Base-by-base conservation (phyloP, 2,888 invertebrate species). In the Belgica antarctica region DNA sequence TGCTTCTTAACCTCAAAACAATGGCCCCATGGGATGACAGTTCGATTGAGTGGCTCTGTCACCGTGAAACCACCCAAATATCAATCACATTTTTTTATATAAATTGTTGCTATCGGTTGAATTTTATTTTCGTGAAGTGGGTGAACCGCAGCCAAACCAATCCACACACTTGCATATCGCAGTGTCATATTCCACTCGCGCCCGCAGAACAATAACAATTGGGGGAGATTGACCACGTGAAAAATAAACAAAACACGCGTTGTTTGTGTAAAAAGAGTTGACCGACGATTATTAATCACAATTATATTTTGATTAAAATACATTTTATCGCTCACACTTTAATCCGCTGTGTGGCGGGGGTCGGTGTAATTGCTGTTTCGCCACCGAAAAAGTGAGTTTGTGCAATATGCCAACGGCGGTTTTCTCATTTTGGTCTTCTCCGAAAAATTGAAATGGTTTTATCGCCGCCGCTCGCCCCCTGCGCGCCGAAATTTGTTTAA, bases 221-320 rank as follows among this genome's bases (percentile, higher is more conserved):
- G 10, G 52, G 52, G 34, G 7, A 7, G 34, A 2, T 22, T 15
- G 52, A 52, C 52, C 52, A 52, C 52, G 52, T 52, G 52, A 52
- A 52, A 52, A 52, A 52, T 52, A 52, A 52, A 52, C n/a, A n/a
- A n/a, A n/a, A n/a, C 52, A 52, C 24, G 17, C 52, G 52, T 52
- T 52, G 52, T 52, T 52, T 52, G 52, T 52, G 19, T 15, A 22
- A 52, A 52, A n/a, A 52, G 2, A 4, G 52, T 24, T 15, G 52
- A 7, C 61, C 63, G 24, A 41, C 63, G 63, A 63, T 41, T 41
- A 63, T 63, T 63, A 63, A 63, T 63, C 63, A 63, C 63, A 63
- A 63, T 63, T 41, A 36, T 22, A 34, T 63, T 63, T 41, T 63
- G 63, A 63, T 63, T 63, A 63, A 63, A 63, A 63, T 41, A 63